These are phyloP conservation scores for Oryzias curvinotus DNA, from an alignment of 2,113 vertebrate genomes.

Conservation along the genomic window DNA sequence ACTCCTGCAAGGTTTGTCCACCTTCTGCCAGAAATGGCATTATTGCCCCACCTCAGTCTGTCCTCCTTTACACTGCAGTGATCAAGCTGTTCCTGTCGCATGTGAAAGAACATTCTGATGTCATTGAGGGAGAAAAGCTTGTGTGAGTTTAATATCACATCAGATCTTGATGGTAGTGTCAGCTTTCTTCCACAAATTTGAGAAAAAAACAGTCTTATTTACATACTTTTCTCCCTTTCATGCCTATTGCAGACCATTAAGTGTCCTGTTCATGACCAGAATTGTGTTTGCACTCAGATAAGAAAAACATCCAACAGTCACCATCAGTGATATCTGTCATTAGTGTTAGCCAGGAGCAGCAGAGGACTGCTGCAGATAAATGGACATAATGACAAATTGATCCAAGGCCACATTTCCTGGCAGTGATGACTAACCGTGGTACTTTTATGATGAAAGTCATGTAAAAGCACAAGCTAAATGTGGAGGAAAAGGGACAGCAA, in stretches of 20 bases:
- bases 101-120: no score
- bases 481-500: not conserved
- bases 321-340: not conserved
- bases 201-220: not conserved
- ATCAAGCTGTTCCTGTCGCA: no score
- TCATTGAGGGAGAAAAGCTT: no score
- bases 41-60: no score
- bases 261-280: not conserved
- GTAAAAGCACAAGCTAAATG: slow-evolving; percentile 7
- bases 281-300: not conserved
- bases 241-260: not conserved
- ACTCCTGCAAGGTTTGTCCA: no score
- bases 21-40: no score
- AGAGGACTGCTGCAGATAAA: slow-evolving; percentile 7
- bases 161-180: no score
- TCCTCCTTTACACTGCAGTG: no score
- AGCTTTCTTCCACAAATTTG: no score
- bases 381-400: slow-evolving; percentile 14
- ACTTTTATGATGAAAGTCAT: slow-evolving; percentile 46
- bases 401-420: slow-evolving; percentile 20
- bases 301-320: not conserved
- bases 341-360: not conserved
- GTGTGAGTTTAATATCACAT: no score
- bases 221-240: not conserved
- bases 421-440: slow-evolving; percentile 14